Evolutionary conservation across 2,888 invertebrate genomes (phyloP).

Genomic region (Neoascia interrupta): DNA sequence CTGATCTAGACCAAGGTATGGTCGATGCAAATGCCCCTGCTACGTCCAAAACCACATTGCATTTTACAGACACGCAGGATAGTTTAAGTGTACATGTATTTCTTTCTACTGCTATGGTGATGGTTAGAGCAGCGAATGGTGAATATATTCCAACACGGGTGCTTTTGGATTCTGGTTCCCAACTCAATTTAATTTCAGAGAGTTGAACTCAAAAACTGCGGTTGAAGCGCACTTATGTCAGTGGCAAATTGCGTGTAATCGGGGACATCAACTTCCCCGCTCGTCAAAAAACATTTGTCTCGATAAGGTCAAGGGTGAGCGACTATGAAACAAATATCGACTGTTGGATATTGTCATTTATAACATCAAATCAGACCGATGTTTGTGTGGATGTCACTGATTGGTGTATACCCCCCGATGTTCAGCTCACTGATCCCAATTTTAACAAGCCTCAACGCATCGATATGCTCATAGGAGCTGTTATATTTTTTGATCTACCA

Average conservation of each 20-base stretch:
- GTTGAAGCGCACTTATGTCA: slow-evolving; percentile 16
- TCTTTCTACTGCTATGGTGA: slow-evolving; percentile 19
- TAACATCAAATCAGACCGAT: slow-evolving; percentile 28
- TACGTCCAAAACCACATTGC: slow-evolving; percentile 4
- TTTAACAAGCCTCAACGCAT: slow-evolving; percentile 32
- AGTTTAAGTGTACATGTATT: not conserved
- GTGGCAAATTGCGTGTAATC: slow-evolving; percentile 25
- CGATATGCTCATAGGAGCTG: slow-evolving; percentile 26
- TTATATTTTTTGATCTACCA: slow-evolving; percentile 25
- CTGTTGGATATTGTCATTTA: slow-evolving; percentile 22
- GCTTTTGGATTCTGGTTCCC: slow-evolving; percentile 39
- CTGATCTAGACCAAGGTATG: not conserved
- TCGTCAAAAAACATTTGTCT: slow-evolving; percentile 20
- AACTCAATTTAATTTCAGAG: slow-evolving; percentile 34
- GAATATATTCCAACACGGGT: slow-evolving; percentile 25
- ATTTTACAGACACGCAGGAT: not conserved
- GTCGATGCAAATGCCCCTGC: not conserved
- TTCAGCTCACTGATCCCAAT: slow-evolving; percentile 19
- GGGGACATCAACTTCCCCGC: slow-evolving; percentile 12
- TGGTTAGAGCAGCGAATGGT: slow-evolving; percentile 6
- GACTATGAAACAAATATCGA: slow-evolving; percentile 22
- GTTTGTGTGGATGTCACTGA: slow-evolving; percentile 1
- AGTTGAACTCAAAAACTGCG: slow-evolving; percentile 25
- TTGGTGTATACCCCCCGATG: slow-evolving; percentile 24
- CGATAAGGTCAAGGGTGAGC: slow-evolving; percentile 11